Conservation (phyloP, 2,113 vertebrate species). For the Xenopus laevis region DNA sequence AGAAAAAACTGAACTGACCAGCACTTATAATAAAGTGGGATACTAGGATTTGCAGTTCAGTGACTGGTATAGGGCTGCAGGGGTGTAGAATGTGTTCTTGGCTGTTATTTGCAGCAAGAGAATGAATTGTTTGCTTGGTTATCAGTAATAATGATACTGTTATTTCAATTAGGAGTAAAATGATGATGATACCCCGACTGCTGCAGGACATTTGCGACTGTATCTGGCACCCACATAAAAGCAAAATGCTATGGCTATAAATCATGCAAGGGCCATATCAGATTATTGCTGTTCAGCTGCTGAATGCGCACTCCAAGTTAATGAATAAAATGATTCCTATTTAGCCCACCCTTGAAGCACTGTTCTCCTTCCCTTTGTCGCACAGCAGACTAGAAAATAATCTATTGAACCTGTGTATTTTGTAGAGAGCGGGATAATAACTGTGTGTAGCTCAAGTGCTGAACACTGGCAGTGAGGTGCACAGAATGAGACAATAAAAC, state of each 20-base stretch:
- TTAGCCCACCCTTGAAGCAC: neutral
- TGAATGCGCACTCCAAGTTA: neutral
- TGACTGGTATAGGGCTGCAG: too few relatives aligned
- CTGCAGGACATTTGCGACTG: too few relatives aligned
- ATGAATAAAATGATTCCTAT: conserved; percentile 4
- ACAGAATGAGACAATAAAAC: too few relatives aligned
- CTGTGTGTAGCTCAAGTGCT: too few relatives aligned
- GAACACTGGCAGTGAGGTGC: too few relatives aligned
- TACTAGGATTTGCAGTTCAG: too few relatives aligned
- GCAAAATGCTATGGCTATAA: neutral
- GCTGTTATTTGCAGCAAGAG: neutral
- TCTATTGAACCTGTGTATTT: too few relatives aligned
- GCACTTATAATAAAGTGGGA: too few relatives aligned
- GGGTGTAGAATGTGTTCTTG: neutral
- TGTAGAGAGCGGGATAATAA: too few relatives aligned
- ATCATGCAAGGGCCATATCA: neutral
- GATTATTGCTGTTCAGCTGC: neutral
- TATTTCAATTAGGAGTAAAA: neutral
- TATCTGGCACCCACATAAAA: too few relatives aligned
- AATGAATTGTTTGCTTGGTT: neutral
- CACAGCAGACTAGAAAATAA: neutral
- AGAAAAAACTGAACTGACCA: too few relatives aligned
- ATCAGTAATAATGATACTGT: neutral
- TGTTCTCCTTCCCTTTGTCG: neutral
- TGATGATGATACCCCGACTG: neutral